These are phyloP conservation scores for Oreonectes daqikongensis DNA, from an alignment of 2,797 vertebrate species.

Conservation along the genomic window DNA sequence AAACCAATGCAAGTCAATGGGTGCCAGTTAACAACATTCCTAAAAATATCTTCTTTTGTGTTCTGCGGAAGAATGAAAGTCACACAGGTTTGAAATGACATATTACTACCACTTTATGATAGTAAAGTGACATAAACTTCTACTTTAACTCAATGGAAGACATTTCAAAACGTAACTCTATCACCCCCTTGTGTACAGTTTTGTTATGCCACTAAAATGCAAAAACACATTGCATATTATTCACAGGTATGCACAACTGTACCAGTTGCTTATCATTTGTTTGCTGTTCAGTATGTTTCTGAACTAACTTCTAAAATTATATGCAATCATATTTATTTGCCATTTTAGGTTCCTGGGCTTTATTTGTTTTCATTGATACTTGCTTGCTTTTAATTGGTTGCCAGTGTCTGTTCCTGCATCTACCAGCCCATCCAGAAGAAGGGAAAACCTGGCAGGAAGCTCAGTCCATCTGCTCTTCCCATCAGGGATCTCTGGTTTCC, in stretches of 20 bases:
- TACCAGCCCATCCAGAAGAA: conserved; percentile 77
- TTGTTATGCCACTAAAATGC: neutral
- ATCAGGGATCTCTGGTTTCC: conserved; percentile 80
- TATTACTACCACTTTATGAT: no score
- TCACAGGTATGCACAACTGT: neutral
- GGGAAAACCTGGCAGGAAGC: conserved; percentile 84
- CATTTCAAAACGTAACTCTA: neutral
- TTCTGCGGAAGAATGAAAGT: no score
- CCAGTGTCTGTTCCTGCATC: conserved; percentile 89
- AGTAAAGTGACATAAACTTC: no score
- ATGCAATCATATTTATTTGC: neutral
- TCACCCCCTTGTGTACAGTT: neutral
- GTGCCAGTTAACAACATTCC: no score
- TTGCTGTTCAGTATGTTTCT: neutral
- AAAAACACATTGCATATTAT: neutral
- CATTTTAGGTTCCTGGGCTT: neutral
- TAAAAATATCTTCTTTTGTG: no score
- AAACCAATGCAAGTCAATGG: no score
- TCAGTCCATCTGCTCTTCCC: conserved; percentile 79
- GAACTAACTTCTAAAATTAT: no score
- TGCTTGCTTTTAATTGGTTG: conserved; percentile 41
- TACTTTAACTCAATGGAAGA: neutral
- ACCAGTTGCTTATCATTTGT: neutral
- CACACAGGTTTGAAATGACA: no score
- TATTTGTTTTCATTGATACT: conserved; percentile 59